Percentiles rank a stretch among this genome's conserved stretches.
These are phyloP conservation scores for Nettapus auritus DNA, from an alignment of 2,113 vertebrate species.

Conservation along the genomic window DNA sequence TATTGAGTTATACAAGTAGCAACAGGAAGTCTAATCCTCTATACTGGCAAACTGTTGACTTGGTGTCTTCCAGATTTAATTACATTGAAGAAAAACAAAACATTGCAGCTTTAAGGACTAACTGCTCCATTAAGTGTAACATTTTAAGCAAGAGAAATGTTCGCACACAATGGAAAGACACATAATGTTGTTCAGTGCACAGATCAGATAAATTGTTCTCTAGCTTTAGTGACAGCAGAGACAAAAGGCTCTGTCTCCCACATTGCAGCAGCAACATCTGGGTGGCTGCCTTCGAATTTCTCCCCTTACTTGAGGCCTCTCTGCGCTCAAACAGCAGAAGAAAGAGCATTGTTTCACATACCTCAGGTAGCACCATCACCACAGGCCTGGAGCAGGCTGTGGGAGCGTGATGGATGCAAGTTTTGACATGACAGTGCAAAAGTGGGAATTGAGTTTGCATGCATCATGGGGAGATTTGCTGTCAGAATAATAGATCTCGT, in stretches of 20 bases:
- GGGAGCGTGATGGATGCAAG: neutral
- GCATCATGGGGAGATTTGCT: neutral
- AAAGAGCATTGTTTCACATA: neutral
- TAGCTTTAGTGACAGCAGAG: constrained; percentile 42
- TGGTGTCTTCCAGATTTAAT: constrained; percentile 7
- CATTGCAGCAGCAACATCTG: constrained; percentile 45
- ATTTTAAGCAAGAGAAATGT: constrained; percentile 43
- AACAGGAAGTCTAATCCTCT: constrained; percentile 54
- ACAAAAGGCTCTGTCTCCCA: constrained; percentile 47
- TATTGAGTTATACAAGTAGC: constrained; percentile 17
- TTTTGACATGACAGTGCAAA: neutral
- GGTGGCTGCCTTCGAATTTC: neutral
- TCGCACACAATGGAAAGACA: constrained; percentile 65
- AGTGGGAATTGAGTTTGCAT: neutral
- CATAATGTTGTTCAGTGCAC: constrained; percentile 24
- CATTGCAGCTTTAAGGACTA: constrained; percentile 6
- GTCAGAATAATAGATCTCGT: neutral
- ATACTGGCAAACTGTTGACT: neutral
- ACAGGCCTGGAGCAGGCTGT: neutral
- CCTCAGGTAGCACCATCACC: neutral
- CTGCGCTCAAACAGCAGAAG: neutral
- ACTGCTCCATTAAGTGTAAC: constrained; percentile 14
- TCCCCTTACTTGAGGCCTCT: constrained; percentile 22
- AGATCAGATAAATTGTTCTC: constrained; percentile 41
- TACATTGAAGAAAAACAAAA: neutral